A percentile compares a stretch with the other conserved stretches of the same genome.
Evolutionary conservation across 2,797 vertebrate genomes (phyloP).

Genomic region (Hypotaenidia philippensis): DNA sequence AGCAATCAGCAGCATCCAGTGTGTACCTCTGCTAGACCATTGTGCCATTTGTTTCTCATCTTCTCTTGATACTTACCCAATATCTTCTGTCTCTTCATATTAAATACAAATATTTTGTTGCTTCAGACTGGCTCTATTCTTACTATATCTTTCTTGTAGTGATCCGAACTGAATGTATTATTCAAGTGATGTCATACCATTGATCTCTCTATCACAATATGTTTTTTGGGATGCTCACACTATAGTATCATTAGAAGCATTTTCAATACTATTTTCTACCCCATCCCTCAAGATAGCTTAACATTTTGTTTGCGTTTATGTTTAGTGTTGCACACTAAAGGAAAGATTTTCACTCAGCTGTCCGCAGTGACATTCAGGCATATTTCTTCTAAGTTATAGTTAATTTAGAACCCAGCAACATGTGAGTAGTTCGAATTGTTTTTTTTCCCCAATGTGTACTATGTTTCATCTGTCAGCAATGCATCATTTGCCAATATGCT

Average conservation of each 20-base stretch:
- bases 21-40: neutral
- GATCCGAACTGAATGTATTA: neutral
- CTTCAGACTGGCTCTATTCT: neutral
- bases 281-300: neutral
- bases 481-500: slow-evolving; percentile 37
- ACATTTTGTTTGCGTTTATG: slow-evolving; percentile 20
- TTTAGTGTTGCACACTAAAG: neutral
- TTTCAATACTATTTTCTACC: slow-evolving; percentile 25
- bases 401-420: slow-evolving; percentile 53
- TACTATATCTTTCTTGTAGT: neutral
- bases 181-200: neutral
- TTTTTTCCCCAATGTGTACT: neutral
- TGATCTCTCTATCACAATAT: neutral
- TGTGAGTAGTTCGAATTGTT: slow-evolving; percentile 30
- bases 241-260: neutral
- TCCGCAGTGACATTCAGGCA: slow-evolving; percentile 9
- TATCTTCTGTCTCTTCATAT: neutral
- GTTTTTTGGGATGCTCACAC: neutral
- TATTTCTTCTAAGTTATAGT: slow-evolving; percentile 52
- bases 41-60: neutral
- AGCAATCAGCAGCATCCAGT: neutral
- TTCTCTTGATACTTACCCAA: neutral
- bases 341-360: slow-evolving; percentile 1
- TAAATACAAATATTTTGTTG: neutral
- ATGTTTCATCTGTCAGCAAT: slow-evolving; percentile 48